Evolutionary conservation across 2,888 invertebrate genomes (phyloP), one percentile per base, ranked within the genome.

Genomic region (Rhamnusium bicolor): DNA sequence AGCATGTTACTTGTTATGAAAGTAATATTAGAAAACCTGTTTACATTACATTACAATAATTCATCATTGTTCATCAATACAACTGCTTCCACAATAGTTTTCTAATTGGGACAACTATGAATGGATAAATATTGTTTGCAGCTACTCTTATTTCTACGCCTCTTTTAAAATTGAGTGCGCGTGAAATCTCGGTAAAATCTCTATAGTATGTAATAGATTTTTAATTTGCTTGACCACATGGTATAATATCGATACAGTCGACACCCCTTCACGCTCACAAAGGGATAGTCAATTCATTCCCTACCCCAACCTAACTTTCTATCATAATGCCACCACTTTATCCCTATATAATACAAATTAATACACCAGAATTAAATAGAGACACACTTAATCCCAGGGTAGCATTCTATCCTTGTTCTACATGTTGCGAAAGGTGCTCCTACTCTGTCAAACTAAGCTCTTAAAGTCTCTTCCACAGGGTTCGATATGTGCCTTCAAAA

Each of bases 161-260:
- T 61, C 71, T 72, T 71, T 72, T 62, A 65, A 49, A 71, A 74
- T 73, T 71, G 74, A 78, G 73, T 75, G 66, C 70, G 76, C 77
- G 74, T 79, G 79, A 80, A 82, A 82, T 81, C 79, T 74, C 71
- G 60, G 71, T 54, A 40, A 81, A 81, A 79, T 79, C 81, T 80
- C 80, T 74, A 68, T 72, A 63, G 65, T 56, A 70, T 72, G 81
- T 87, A 86, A 87, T 87, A 85, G 87, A 86, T 86, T 86, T 87
- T 87, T 87, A 87, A 87, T 87, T 87, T 85, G 85, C 84, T 83
- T 84, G 86, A 86, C 88, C 88, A 88, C 86, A 87, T 88, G 87
- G 84, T 85, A 83, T 83, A 82, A 80, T 83, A 83, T 83, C 74
- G 72, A 58, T 69, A 62, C 68, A 73, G 74, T 78, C 80, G 75